Percentiles rank a stretch among this genome's conserved stretches.
Conservation (phyloP, 2,888 invertebrate species). For the Drosophila demipolita region DNA sequence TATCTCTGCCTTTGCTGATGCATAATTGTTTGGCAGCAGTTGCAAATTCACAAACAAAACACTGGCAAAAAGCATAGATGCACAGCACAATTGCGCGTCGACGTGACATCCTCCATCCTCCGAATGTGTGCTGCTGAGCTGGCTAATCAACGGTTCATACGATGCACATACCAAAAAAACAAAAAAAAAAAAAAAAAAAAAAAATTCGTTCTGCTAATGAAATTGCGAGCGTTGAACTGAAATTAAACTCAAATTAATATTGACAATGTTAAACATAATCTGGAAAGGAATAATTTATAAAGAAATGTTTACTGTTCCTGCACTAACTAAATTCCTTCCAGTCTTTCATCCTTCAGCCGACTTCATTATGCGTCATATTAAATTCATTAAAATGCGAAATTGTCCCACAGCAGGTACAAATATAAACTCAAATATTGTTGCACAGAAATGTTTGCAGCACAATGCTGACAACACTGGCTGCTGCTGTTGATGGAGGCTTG, state of each 20-base stretch:
- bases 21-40: slow-evolving; percentile 50
- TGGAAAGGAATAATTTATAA: too few relatives aligned
- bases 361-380: slow-evolving; percentile 78
- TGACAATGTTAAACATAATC: neutral
- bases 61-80: slow-evolving; percentile 19
- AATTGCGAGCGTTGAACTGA: neutral
- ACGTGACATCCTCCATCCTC: neutral
- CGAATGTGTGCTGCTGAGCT: too few relatives aligned
- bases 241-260: neutral
- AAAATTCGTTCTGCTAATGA: neutral
- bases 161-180: too few relatives aligned
- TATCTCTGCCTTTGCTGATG: slow-evolving; percentile 41
- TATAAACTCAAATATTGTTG: slow-evolving; percentile 30
- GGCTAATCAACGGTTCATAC: too few relatives aligned
- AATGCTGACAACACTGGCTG: slow-evolving; percentile 1
- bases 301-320: neutral
- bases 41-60: slow-evolving; percentile 17
- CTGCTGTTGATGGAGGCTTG: slow-evolving; percentile 13
- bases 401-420: slow-evolving; percentile 53
- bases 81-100: neutral
- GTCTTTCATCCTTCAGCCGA: slow-evolving; percentile 45
- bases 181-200: too few relatives aligned
- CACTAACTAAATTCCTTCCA: slow-evolving; percentile 5
- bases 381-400: slow-evolving; percentile 77
- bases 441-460: slow-evolving; percentile 15